These are phyloP conservation scores for Archilochus colubris DNA, from an alignment of 2,113 vertebrate genomes.

Conservation along the genomic window DNA sequence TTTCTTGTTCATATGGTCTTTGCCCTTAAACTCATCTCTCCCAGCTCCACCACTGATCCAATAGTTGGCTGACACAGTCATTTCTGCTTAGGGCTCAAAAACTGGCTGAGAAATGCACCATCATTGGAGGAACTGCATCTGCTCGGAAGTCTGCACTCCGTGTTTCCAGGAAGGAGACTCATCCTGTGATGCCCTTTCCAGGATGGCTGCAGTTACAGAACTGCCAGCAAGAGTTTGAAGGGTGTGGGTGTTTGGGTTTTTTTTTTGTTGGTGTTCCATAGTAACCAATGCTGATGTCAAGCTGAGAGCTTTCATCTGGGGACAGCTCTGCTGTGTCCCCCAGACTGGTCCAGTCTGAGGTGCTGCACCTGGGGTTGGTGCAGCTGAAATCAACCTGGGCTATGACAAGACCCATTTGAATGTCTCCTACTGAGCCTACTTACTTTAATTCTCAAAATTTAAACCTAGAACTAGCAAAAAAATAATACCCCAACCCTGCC, in stretches of 20 bases:
- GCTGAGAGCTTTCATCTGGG: background rate
- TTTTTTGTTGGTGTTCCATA: background rate
- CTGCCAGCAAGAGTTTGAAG: background rate
- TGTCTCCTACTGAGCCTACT: background rate
- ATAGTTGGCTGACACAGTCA: background rate
- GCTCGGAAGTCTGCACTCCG: background rate
- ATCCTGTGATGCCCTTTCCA: conserved; percentile 30
- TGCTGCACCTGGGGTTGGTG: background rate
- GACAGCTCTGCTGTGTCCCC: background rate
- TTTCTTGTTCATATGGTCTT: background rate
- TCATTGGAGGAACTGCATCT: conserved; percentile 16
- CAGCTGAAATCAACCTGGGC: background rate
- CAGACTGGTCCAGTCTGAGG: background rate
- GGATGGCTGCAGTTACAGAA: background rate
- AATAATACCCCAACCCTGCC: background rate
- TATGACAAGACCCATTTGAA: background rate
- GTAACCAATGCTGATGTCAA: background rate
- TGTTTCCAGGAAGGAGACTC: conserved; percentile 62
- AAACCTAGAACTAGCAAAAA: background rate
- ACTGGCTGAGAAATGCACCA: background rate
- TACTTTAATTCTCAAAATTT: background rate
- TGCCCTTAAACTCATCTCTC: background rate
- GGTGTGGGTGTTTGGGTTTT: background rate
- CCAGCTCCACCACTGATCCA: background rate
- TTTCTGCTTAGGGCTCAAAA: conserved; percentile 22